A percentile compares a stretch with the other conserved stretches of the same genome.
phyloP scores from a whole-genome alignment of 2,113 vertebrate genomes.

The Oxyruncus cristatus region DNA sequence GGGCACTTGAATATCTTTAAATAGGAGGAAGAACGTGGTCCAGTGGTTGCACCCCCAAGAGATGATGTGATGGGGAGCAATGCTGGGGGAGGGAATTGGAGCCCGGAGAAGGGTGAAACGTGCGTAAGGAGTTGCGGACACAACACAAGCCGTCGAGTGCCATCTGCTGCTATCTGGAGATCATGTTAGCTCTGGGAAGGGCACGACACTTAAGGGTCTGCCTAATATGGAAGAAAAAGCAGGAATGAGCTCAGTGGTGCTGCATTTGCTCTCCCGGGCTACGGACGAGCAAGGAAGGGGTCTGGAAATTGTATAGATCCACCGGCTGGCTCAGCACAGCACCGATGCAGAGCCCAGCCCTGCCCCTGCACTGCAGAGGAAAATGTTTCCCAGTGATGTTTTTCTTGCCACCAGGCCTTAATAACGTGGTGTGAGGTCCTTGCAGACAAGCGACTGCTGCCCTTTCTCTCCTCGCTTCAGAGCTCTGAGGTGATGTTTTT shows the following conservation, averaged over 20 bases:
- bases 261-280: conserved; percentile 25
- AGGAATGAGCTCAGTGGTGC: conserved; percentile 41
- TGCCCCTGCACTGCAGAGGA: neutral
- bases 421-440: neutral
- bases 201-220: conserved; percentile 50
- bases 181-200: conserved; percentile 49
- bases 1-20: neutral
- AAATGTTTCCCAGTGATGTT: neutral
- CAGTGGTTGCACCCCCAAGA: neutral
- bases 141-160: conserved; percentile 46
- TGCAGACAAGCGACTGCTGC: neutral
- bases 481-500: neutral
- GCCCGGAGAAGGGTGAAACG: neutral
- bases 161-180: conserved; percentile 64
- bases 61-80: neutral
- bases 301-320: conserved; percentile 55
- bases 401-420: neutral
- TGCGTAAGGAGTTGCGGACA: neutral
- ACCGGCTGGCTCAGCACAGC: neutral
- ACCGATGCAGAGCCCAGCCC: neutral
- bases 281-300: neutral
- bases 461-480: neutral
- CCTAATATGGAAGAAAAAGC: conserved; percentile 65
- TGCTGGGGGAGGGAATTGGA: neutral
- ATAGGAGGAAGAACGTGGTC: neutral